Evolutionary conservation across 1,140 invertebrate species (phyloP).

Genomic region (Vanessa atalanta): DNA sequence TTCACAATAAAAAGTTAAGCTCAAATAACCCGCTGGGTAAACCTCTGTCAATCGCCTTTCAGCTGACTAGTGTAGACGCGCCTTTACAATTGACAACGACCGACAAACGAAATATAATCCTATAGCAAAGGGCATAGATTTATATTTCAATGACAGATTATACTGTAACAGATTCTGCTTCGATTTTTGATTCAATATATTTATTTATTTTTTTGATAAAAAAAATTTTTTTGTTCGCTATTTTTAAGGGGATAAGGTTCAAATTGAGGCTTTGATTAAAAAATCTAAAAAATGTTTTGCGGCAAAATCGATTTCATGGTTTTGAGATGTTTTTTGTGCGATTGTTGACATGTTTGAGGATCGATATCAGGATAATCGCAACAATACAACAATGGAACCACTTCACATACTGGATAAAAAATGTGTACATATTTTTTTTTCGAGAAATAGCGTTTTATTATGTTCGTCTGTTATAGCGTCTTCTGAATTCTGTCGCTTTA

Average conservation of each 20-base stretch:
- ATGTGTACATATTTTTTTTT: no score
- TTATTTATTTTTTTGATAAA: background rate
- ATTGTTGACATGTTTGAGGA: slow-evolving; percentile 26
- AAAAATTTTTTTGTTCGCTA: slow-evolving; percentile 9
- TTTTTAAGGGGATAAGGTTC: slow-evolving; percentile 12
- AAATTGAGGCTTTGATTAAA: slow-evolving; percentile 1
- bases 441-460: no score
- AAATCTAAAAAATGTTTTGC: slow-evolving; percentile 18
- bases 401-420: background rate
- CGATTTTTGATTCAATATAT: background rate
- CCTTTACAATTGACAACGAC: slow-evolving; percentile 21
- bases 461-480: no score
- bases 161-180: background rate
- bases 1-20: slow-evolving; percentile 47
- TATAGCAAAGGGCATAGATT: background rate
- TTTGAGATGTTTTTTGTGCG: slow-evolving; percentile 19
- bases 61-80: slow-evolving; percentile 30
- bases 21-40: slow-evolving; percentile 47
- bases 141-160: background rate
- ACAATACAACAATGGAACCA: slow-evolving; percentile 6
- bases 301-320: slow-evolving; percentile 27
- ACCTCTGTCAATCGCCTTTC: slow-evolving; percentile 53
- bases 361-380: slow-evolving; percentile 30
- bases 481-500: no score
- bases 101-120: slow-evolving; percentile 1